phyloP scores from a whole-genome alignment of 2,797 vertebrate genomes.

The Coregonus sp. region DNA sequence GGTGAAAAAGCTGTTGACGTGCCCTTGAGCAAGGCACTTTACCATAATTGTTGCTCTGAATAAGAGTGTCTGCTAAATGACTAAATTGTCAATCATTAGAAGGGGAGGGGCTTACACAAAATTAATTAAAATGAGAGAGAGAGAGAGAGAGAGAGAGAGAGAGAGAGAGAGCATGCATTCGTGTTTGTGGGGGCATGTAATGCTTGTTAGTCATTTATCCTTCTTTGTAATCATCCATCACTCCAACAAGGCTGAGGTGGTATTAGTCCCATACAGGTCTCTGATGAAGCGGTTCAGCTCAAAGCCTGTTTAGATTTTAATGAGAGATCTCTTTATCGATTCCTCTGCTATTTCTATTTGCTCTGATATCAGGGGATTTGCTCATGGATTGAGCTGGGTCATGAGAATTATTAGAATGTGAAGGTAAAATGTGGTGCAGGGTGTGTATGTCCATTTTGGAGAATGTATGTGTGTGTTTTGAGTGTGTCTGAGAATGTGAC shows the following conservation, averaged over 20 bases:
- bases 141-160: no score
- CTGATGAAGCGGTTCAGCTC: slow-evolving; percentile 15
- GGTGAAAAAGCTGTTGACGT: no score
- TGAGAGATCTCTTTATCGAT: slow-evolving; percentile 62
- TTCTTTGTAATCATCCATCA: no score
- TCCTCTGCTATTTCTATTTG: slow-evolving; percentile 42
- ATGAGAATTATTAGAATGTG: slow-evolving; percentile 40
- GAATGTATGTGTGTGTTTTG: slow-evolving; percentile 7
- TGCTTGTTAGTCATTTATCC: no score
- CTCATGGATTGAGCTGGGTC: slow-evolving; percentile 34
- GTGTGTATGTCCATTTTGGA: slow-evolving; percentile 3
- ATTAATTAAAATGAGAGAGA: no score
- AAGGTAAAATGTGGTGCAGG: slow-evolving; percentile 32
- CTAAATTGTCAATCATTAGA: neutral
- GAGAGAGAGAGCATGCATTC: no score
- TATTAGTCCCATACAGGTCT: neutral
- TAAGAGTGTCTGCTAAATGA: neutral
- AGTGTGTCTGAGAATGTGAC: slow-evolving; percentile 4
- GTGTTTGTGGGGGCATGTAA: slow-evolving; percentile 13
- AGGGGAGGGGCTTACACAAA: neutral
- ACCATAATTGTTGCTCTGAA: no score
- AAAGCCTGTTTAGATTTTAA: slow-evolving; percentile 48
- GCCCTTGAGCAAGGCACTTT: no score
- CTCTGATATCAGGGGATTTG: slow-evolving; percentile 48
- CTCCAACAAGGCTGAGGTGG: neutral